phyloP scores from a whole-genome alignment of 2,888 invertebrate genomes.

The Andrena bucephala region DNA sequence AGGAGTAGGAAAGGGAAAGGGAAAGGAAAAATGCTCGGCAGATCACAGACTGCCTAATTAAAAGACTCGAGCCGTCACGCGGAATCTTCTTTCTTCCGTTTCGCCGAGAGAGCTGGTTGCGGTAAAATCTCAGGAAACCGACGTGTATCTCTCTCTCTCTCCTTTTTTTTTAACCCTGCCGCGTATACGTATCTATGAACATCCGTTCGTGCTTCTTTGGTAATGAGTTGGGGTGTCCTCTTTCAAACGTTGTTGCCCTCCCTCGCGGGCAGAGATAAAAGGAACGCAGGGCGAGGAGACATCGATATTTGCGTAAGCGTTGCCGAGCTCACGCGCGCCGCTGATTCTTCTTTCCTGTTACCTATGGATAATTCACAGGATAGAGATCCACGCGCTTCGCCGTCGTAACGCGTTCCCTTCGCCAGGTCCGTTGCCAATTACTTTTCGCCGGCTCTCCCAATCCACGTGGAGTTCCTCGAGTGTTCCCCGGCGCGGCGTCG shows the following conservation, averaged over 20 bases:
- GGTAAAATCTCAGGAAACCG: constrained; percentile 62
- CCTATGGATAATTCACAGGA: neutral
- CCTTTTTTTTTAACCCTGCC: constrained; percentile 32
- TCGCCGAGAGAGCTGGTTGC: constrained; percentile 41
- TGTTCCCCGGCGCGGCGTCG: neutral
- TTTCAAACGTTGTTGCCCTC: constrained; percentile 46
- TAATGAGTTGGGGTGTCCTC: constrained; percentile 55
- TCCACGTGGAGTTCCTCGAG: neutral
- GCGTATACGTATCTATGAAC: constrained; percentile 48
- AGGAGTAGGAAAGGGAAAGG: constrained; percentile 14
- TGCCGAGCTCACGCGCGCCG: neutral
- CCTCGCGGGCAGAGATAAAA: constrained; percentile 12
- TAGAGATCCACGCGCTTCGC: neutral
- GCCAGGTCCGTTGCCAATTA: neutral
- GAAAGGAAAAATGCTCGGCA: constrained; percentile 63
- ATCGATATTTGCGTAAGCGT: constrained; percentile 32
- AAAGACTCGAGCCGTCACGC: constrained; percentile 66
- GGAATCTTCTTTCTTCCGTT: constrained; percentile 52
- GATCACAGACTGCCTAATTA: constrained; percentile 75
- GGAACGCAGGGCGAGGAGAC: neutral
- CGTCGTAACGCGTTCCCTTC: neutral
- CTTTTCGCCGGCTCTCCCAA: neutral
- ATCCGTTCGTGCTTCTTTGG: constrained; percentile 44
- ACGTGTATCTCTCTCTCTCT: constrained; percentile 32
- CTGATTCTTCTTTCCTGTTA: too few species aligned